Evolutionary conservation across 2,888 invertebrate species (phyloP).

Genomic region (Oscheius onirici): DNA sequence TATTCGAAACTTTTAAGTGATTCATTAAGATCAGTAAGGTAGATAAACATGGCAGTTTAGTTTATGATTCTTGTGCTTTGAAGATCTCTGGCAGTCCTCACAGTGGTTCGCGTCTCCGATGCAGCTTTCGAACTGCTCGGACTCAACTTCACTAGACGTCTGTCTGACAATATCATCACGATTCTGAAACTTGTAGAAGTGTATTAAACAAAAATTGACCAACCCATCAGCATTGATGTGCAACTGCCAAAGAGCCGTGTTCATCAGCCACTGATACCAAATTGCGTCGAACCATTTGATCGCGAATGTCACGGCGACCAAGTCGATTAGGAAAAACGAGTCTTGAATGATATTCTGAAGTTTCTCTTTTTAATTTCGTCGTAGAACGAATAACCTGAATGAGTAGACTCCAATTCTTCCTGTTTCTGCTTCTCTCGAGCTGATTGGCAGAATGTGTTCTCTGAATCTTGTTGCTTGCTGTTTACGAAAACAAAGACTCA

Average conservation of each 20-base stretch:
- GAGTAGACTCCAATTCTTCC: constrained; percentile 22
- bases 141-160: not conserved
- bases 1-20: too few species aligned
- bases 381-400: not conserved
- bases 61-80: too few species aligned
- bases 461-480: not conserved
- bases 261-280: constrained; percentile 17
- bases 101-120: too few species aligned
- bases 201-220: not conserved
- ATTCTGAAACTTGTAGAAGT: constrained; percentile 1
- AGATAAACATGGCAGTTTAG: too few species aligned
- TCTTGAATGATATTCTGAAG: constrained; percentile 24
- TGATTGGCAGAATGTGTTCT: constrained; percentile 1
- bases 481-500: not conserved
- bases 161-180: constrained; percentile 11
- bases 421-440: not conserved
- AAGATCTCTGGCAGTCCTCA: too few species aligned
- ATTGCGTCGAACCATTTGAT: constrained; percentile 5
- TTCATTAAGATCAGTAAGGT: too few species aligned
- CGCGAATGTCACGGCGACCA: constrained; percentile 21
- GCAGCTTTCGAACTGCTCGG: not conserved
- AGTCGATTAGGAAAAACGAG: constrained; percentile 20
- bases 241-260: constrained; percentile 16
- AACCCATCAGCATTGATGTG: constrained; percentile 27
- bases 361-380: not conserved